Conservation (phyloP, 2,113 vertebrate species). For the Oreotrochilus melanogaster region DNA sequence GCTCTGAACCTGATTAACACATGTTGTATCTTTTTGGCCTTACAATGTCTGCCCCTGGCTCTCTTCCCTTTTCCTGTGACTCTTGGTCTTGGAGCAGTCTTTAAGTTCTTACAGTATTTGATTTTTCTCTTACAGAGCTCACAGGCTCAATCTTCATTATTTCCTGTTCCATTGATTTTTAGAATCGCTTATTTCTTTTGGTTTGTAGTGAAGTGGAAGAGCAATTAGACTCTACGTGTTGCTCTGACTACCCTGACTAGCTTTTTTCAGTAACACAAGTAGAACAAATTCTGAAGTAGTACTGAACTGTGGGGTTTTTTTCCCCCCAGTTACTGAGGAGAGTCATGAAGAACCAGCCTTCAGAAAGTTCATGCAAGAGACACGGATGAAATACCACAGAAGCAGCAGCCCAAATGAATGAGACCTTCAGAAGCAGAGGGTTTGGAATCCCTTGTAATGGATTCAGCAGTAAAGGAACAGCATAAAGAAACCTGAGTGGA, state of each 20-base stretch:
- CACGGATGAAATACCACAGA: constrained; percentile 80
- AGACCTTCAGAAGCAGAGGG: background rate
- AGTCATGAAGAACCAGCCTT: constrained; percentile 89
- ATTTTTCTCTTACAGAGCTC: background rate
- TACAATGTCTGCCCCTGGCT: background rate
- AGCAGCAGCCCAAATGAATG: constrained; percentile 70
- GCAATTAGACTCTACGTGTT: background rate
- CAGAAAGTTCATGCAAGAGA: constrained; percentile 87
- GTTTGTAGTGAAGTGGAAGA: background rate
- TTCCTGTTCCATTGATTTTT: background rate
- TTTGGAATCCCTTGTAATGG: background rate
- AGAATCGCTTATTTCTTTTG: background rate
- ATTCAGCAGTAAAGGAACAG: background rate
- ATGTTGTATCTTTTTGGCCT: background rate
- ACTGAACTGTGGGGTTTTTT: background rate
- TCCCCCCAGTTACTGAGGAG: constrained; percentile 84
- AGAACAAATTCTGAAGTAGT: background rate
- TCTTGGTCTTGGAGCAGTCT: background rate
- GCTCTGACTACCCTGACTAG: background rate
- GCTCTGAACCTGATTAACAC: background rate
- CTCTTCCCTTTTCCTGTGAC: background rate
- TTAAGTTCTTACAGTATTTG: background rate
- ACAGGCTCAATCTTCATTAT: background rate
- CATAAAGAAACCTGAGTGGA: background rate
- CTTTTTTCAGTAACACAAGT: background rate